These are phyloP conservation scores for Cyprinodon tularosa DNA, from an alignment of 2,113 vertebrate species.

Conservation along the genomic window DNA sequence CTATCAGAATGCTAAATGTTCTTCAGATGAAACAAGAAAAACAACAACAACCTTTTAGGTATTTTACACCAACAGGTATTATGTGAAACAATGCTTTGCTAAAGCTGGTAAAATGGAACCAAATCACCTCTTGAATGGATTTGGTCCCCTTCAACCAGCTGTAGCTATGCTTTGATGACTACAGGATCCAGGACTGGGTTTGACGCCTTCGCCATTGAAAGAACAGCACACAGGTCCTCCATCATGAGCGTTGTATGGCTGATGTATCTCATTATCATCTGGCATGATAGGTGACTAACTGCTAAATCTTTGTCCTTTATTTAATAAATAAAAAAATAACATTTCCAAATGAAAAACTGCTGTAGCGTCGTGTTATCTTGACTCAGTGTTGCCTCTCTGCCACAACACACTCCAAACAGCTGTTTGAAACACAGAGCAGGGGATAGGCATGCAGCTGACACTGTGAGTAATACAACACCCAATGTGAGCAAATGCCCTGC, in stretches of 20 bases:
- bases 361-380: conserved; percentile 63
- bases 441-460: conserved; percentile 38
- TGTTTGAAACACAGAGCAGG: conserved; percentile 71
- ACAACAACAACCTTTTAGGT: background rate
- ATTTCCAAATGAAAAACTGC: conserved; percentile 43
- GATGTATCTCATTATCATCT: conserved; percentile 10
- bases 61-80: conserved; percentile 13
- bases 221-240: conserved; percentile 19
- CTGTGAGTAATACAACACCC: conserved; percentile 62
- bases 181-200: conserved; percentile 48
- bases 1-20: conserved; percentile 24
- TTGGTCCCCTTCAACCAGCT: conserved; percentile 99
- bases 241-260: conserved; percentile 31
- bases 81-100: conserved; percentile 94
- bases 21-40: conserved; percentile 4
- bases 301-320: conserved; percentile 40
- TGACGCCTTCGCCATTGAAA: conserved; percentile 36
- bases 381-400: conserved; percentile 47
- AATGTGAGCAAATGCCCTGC: conserved; percentile 56
- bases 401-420: conserved; percentile 51
- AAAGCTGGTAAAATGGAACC: conserved; percentile 99
- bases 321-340: conserved; percentile 60
- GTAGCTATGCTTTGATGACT: conserved; percentile 99
- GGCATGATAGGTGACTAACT: conserved; percentile 43
- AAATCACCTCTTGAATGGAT: conserved; percentile 99